These are phyloP conservation scores for Ophraella communa DNA, from an alignment of 2,888 invertebrate genomes.

Conservation along the genomic window DNA sequence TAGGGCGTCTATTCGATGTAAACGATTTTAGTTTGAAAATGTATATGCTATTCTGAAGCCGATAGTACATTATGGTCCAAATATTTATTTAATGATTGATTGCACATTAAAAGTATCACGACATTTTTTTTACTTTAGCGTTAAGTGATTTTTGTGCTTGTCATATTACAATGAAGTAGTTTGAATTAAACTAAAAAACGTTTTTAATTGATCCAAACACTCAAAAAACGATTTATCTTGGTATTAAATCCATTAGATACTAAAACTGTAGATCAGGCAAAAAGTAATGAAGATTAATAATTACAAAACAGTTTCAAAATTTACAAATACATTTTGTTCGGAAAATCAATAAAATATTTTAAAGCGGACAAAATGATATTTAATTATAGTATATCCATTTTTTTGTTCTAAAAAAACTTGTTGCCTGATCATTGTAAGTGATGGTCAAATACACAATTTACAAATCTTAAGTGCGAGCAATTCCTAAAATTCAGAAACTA, in stretches of 20 bases:
- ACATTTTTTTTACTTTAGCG: background rate
- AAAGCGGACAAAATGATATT: background rate
- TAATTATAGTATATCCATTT: background rate
- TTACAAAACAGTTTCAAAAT: no score
- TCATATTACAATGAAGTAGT: background rate
- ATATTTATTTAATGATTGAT: background rate
- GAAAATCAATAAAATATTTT: no score
- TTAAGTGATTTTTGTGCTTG: background rate
- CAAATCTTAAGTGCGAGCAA: conserved; percentile 45
- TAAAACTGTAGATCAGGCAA: background rate
- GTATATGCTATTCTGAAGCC: no score
- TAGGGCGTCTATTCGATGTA: no score
- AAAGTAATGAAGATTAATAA: background rate
- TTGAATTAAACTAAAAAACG: background rate
- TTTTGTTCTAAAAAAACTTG: background rate
- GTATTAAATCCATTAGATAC: background rate
- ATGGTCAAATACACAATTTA: conserved; percentile 40
- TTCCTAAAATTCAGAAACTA: conserved; percentile 44
- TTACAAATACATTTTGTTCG: no score
- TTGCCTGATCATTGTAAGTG: conserved; percentile 24
- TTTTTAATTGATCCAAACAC: background rate
- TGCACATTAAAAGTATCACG: background rate
- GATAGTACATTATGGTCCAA: background rate
- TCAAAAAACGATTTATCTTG: background rate
- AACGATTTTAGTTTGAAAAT: no score